Conservation (phyloP, 2,888 invertebrate genomes). For the Drosophila phalerata region DNA sequence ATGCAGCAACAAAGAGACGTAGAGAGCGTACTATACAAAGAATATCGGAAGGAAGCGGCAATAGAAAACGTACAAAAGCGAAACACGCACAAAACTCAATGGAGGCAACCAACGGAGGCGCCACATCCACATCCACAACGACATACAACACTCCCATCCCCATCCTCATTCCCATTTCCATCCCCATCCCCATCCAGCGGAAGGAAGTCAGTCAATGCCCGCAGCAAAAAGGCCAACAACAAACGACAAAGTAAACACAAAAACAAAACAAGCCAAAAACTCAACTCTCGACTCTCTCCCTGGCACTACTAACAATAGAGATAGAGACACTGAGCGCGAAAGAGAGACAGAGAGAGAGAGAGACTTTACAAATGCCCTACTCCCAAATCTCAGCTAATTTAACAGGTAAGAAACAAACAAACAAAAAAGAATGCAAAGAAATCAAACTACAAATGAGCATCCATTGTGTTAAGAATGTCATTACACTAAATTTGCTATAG, state of each 20-base stretch:
- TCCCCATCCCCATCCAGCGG: slow-evolving; percentile 34
- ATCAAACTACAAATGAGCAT: slow-evolving; percentile 21
- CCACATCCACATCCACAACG: slow-evolving; percentile 20
- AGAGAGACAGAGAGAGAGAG: not conserved
- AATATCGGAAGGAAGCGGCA: slow-evolving; percentile 79
- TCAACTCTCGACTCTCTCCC: slow-evolving; percentile 22
- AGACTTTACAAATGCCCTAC: slow-evolving; percentile 30
- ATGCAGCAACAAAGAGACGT: slow-evolving; percentile 12
- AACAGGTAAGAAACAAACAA: slow-evolving; percentile 23
- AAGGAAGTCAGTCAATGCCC: slow-evolving; percentile 81
- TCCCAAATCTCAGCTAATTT: slow-evolving; percentile 36
- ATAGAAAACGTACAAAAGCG: slow-evolving; percentile 77
- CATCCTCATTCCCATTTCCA: not conserved
- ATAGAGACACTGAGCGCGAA: not conserved
- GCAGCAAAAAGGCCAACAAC: slow-evolving; percentile 70
- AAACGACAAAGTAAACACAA: slow-evolving; percentile 76
- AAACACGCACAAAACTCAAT: slow-evolving; percentile 68
- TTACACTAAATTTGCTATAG: slow-evolving; percentile 3
- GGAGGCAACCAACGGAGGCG: slow-evolving; percentile 27
- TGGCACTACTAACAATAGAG: slow-evolving; percentile 13
- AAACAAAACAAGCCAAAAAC: slow-evolving; percentile 64
- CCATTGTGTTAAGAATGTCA: slow-evolving; percentile 5
- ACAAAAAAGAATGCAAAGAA: slow-evolving; percentile 9
- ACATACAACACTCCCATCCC: slow-evolving; percentile 2
- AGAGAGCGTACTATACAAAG: slow-evolving; percentile 11